Base-by-base conservation (phyloP, 1,140 invertebrate genomes). In the Mamestra configurata region DNA sequence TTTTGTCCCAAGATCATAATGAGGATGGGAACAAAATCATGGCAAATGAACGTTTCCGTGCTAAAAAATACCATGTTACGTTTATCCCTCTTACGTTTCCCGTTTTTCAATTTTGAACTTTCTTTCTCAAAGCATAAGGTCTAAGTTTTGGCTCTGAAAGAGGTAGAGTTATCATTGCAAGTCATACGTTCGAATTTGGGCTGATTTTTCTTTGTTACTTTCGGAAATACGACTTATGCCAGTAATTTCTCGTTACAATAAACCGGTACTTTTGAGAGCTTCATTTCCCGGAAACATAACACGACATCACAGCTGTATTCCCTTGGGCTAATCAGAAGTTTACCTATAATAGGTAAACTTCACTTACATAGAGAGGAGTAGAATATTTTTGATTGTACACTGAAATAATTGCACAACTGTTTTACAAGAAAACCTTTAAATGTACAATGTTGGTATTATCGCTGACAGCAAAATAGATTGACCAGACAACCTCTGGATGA, bases 21-120 rank as follows among this genome's bases (percentile, higher is more conserved):
- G 82, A 87, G 79, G 80, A 85, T 79, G 82, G 79, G 80, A 78
- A 83, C 80, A 84, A 82, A 87, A 87, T 87, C 83, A 85, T 82
- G 73, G 82, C 51, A 85, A 87, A 85, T 80, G 80, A 87, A 82
- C 55, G 75, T 77, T 83, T 83, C 82, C 82, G 82, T 66, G 53
- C 76, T 51, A 64, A 59, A 79, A 80, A 57, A 31, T 79, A 73
- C 61, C 27, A 11, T 46, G 2, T 61, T 46, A 43, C 49, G 40
- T 68, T 8, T 35, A 59, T 40, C 40, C 53, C 13, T 13, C 49
- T 46, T 79, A 35, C 37, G 15, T 35, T 22, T 0, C 37, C 31
- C 37, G 71, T 22, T 22, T 59, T 5, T 8, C 4, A 7, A 59
- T 18, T 11, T 59, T 40, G 1, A 73, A 66, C 59, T n/a, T 77